phyloP scores from a whole-genome alignment of 30 jellyfish, hydroid and myxozoan genomes.

The Catostylus mosaicus region DNA sequence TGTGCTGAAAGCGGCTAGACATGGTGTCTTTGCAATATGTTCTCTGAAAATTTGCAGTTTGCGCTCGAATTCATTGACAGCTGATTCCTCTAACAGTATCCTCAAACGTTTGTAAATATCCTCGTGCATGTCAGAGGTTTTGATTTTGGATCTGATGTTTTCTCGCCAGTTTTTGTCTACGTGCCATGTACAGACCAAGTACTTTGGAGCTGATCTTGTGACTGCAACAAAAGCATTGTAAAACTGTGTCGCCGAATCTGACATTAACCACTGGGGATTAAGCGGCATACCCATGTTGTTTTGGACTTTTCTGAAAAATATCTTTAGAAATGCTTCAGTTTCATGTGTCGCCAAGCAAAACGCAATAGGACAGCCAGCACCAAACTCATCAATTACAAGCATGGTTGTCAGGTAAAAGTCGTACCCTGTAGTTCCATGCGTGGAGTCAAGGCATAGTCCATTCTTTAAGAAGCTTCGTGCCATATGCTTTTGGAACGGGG shows the following conservation, averaged over 20 bases:
- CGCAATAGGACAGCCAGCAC: slow-evolving; percentile 60
- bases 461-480: not conserved
- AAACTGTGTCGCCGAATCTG: too few relatives aligned
- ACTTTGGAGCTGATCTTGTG: slow-evolving; percentile 59
- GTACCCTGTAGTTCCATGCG: slow-evolving; percentile 53
- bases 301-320: slow-evolving; percentile 25
- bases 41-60: too few relatives aligned
- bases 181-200: slow-evolving; percentile 69
- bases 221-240: too few relatives aligned
- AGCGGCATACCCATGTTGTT: slow-evolving; percentile 47
- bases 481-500: slow-evolving; percentile 23
- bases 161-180: slow-evolving; percentile 71
- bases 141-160: slow-evolving; percentile 37
- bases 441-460: slow-evolving; percentile 40
- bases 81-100: slow-evolving; percentile 37
- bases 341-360: slow-evolving; percentile 64
- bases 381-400: slow-evolving; percentile 62
- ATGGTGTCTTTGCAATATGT: too few relatives aligned
- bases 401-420: slow-evolving; percentile 52
- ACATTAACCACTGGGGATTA: too few relatives aligned
- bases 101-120: slow-evolving; percentile 28
- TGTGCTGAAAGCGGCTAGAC: not conserved
- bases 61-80: too few relatives aligned
- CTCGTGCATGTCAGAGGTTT: slow-evolving; percentile 6
- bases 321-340: slow-evolving; percentile 5